Evolutionary conservation across 2,888 invertebrate genomes (phyloP).

Genomic region (Ochropleura leucogaster): DNA sequence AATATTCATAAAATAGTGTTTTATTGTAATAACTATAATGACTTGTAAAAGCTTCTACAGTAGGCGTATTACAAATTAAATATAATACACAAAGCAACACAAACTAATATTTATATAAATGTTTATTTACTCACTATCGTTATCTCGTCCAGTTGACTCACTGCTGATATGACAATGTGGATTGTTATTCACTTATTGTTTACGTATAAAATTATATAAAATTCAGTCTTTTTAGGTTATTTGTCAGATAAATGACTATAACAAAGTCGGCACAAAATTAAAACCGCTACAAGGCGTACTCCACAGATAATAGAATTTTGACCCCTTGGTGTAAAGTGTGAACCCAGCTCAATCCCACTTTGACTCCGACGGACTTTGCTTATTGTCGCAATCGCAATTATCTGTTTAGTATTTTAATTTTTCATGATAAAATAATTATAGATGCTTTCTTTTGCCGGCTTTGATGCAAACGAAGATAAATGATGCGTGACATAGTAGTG

Average conservation of each 20-base stretch:
- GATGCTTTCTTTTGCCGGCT: no score
- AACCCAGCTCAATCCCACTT: neutral
- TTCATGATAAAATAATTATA: no score
- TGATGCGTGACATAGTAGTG: no score
- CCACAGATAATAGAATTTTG: slow-evolving; percentile 38
- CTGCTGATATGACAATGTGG: slow-evolving; percentile 48
- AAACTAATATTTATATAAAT: neutral
- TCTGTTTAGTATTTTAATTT: no score
- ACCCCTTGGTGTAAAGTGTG: slow-evolving; percentile 10
- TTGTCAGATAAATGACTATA: slow-evolving; percentile 73
- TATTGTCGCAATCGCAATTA: neutral
- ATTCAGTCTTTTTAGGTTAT: slow-evolving; percentile 86
- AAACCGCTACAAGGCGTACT: slow-evolving; percentile 20
- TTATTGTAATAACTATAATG: slow-evolving; percentile 18
- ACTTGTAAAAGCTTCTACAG: slow-evolving; percentile 38
- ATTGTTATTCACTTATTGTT: slow-evolving; percentile 63
- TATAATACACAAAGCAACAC: slow-evolving; percentile 13
- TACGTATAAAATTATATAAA: slow-evolving; percentile 75
- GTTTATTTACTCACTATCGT: slow-evolving; percentile 56
- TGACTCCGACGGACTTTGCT: neutral
- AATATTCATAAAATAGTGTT: neutral
- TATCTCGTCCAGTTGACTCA: slow-evolving; percentile 37
- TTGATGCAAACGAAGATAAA: no score
- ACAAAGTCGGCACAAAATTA: slow-evolving; percentile 47
- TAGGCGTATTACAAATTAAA: slow-evolving; percentile 49